Evolutionary conservation across 2,113 vertebrate genomes (phyloP), one percentile per base, ranked within the genome.

Genomic region (Carassius auratus): DNA sequence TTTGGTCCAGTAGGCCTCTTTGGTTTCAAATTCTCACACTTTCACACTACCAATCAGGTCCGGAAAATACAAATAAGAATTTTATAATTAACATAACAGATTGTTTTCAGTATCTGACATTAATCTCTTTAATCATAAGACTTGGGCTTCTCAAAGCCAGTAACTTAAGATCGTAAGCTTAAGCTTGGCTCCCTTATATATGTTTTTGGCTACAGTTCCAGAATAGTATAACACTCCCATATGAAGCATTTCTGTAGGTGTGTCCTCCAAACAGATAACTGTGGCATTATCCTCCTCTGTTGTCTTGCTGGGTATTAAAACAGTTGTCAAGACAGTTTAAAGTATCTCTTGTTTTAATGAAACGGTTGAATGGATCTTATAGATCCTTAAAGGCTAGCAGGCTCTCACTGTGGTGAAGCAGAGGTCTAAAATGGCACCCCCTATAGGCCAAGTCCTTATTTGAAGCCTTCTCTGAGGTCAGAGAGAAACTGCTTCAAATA

Each of bases 271-370:
- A 23, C 19, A 75, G 71, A 75, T 48, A 1, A 23, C 74, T 76
- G n/a, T 85, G 36, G 33, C 15, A 30, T 30, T 42, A 15, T 36
- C 15, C 26, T 68, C 78, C 76, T 90, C 76, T 68, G 76, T 86
- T 90, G 59, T 86, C 55, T 87, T 88, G 73, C 64, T 42, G 85
- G 64, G 76, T 64, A 76, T 33, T 69, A 86, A 76, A 79, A 45
- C 50, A 23, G 17, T 8, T 13, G 9, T 55, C 12, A 19, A 59
- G 19, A 55, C 55, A 84, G n/a, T 71, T 38, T 3, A 19, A 38
- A 38, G 17, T 38, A 10, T 71, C 73, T 62, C 21, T 57, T 45
- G 26, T 81, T 86, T 87, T 86, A 50, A 83, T 76, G 6, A 81
- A 83, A 4, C 42, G 15, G 21, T 75, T 42, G 74, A 87, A 61